A percentile compares a stretch with the other conserved stretches of the same genome.
Conservation (phyloP, 1,140 invertebrate species). For the Gryon sp. region DNA sequence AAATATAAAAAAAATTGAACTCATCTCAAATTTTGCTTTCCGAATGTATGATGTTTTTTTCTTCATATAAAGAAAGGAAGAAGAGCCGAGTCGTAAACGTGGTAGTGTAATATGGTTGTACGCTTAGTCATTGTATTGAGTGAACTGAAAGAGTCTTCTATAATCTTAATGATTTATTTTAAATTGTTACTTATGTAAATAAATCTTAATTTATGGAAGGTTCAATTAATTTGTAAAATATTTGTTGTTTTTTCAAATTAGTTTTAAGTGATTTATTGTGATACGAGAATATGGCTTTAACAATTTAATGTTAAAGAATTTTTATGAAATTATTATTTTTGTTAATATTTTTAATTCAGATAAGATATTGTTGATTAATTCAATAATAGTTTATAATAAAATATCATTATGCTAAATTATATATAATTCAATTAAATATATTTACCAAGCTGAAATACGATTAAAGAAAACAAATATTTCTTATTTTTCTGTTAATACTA, state of each 20-base stretch:
- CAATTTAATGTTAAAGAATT: slow-evolving; percentile 12
- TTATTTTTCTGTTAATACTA: no score
- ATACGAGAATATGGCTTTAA: slow-evolving; percentile 21
- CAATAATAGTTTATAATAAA: slow-evolving; percentile 5
- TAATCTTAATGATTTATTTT: neutral
- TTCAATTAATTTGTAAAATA: slow-evolving; percentile 15
- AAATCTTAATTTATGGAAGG: slow-evolving; percentile 1
- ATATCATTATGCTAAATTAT: slow-evolving; percentile 1
- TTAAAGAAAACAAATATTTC: no score
- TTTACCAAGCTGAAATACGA: no score
- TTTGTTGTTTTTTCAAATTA: slow-evolving; percentile 24
- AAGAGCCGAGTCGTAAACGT: slow-evolving; percentile 4
- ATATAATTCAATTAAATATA: no score
- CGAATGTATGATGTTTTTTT: no score
- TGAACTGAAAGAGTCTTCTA: slow-evolving; percentile 18
- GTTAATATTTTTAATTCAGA: slow-evolving; percentile 20
- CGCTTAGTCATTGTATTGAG: neutral
- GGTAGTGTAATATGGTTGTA: slow-evolving; percentile 4
- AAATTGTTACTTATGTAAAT: neutral
- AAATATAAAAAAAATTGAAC: slow-evolving; percentile 8
- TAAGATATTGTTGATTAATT: slow-evolving; percentile 8
- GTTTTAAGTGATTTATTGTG: slow-evolving; percentile 26
- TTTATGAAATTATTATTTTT: slow-evolving; percentile 25
- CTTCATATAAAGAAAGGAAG: slow-evolving; percentile 1
- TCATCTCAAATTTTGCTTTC: slow-evolving; percentile 15